Conservation (phyloP, 2,888 invertebrate genomes). For the Trichopria drosophilae region DNA sequence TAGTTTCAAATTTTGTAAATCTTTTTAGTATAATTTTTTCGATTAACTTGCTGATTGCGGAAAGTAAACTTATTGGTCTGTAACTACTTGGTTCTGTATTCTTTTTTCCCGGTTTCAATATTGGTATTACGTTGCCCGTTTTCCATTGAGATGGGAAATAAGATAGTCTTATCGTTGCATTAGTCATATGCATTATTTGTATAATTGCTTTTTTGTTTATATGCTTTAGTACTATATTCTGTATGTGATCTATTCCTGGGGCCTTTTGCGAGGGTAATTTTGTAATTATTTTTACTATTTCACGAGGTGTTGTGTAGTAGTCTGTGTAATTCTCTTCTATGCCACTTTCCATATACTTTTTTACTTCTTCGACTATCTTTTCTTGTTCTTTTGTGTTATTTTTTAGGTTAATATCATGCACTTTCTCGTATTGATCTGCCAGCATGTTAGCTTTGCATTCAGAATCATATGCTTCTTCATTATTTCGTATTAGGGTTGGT, state of each 20-base stretch:
- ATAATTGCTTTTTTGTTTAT: conserved; percentile 13
- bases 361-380: not conserved
- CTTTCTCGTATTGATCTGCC: too few relatives aligned
- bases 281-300: not conserved
- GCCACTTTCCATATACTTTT: too few relatives aligned
- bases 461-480: conserved; percentile 2
- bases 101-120: conserved; percentile 19
- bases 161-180: conserved; percentile 8
- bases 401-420: conserved; percentile 19
- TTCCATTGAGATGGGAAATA: conserved; percentile 26
- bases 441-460: conserved; percentile 24
- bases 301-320: too few relatives aligned
- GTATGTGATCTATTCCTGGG: conserved; percentile 12
- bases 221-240: conserved; percentile 26
- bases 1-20: conserved; percentile 24
- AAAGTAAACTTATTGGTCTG: conserved; percentile 28
- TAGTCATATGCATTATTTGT: conserved; percentile 17
- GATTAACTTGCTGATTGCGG: conserved; percentile 22
- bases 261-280: conserved; percentile 2
- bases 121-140: conserved; percentile 17
- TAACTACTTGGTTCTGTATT: conserved; percentile 16
- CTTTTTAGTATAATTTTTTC: conserved; percentile 26
- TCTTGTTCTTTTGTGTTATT: conserved; percentile 19
- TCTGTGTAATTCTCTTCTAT: too few relatives aligned
- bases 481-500: conserved; percentile 8